Evolutionary conservation across 2,113 vertebrate genomes (phyloP).

Genomic region (Seriola dumerili): DNA sequence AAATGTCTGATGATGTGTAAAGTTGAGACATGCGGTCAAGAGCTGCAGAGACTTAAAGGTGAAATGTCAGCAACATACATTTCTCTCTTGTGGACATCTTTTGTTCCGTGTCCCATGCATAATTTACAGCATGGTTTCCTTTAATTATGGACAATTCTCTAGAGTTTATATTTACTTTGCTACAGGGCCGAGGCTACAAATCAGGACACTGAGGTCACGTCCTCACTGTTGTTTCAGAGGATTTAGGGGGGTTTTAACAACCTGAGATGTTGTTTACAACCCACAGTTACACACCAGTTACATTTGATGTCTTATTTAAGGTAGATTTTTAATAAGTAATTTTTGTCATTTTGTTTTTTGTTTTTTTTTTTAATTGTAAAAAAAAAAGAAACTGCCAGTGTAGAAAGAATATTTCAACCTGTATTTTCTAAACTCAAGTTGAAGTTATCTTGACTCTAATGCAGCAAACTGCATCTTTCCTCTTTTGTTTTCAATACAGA

Average conservation of each 20-base stretch:
- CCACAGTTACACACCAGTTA: background rate
- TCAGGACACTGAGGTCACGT: background rate
- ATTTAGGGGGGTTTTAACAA: background rate
- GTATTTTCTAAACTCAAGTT: too few species aligned
- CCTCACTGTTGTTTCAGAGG: background rate
- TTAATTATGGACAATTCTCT: slow-evolving; percentile 24
- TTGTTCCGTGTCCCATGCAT: slow-evolving; percentile 19
- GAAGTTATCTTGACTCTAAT: too few species aligned
- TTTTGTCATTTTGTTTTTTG: too few species aligned
- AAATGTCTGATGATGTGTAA: slow-evolving; percentile 64
- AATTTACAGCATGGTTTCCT: slow-evolving; percentile 38
- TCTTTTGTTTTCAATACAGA: background rate
- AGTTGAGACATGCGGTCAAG: slow-evolving; percentile 39
- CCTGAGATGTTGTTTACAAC: background rate
- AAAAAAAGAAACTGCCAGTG: too few species aligned
- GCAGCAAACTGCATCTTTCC: background rate
- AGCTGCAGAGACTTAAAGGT: slow-evolving; percentile 53
- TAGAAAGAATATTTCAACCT: too few species aligned
- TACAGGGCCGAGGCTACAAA: background rate
- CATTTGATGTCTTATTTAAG: background rate
- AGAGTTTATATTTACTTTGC: slow-evolving; percentile 22
- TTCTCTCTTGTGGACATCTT: slow-evolving; percentile 20
- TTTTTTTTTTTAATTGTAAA: too few species aligned
- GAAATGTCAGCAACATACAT: slow-evolving; percentile 48
- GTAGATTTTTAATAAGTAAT: too few species aligned